Percentiles rank a stretch among this genome's conserved stretches.
These are phyloP conservation scores for Drosophila subquinaria DNA, from an alignment of 2,888 invertebrate species.

Conservation along the genomic window DNA sequence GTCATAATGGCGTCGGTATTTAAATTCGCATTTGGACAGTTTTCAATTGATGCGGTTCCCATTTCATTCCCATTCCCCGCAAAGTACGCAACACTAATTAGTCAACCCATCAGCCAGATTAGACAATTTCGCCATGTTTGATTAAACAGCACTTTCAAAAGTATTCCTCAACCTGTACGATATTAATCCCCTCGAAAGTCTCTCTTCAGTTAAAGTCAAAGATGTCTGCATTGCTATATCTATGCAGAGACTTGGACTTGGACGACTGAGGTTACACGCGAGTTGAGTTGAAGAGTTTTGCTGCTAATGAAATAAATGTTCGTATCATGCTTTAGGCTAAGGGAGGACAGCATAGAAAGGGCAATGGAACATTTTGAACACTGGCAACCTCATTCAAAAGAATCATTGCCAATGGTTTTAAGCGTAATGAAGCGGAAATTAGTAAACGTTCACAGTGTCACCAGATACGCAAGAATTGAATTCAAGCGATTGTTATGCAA, in stretches of 20 bases:
- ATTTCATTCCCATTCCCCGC: neutral
- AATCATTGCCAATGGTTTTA: conserved; percentile 78
- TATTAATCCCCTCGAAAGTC: neutral
- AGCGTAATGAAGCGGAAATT: conserved; percentile 81
- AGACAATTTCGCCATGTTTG: conserved; percentile 56
- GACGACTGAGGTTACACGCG: conserved; percentile 26
- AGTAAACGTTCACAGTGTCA: conserved; percentile 72
- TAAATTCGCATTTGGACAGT: conserved; percentile 69
- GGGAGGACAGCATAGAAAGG: neutral
- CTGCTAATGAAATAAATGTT: conserved; percentile 69
- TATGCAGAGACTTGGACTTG: conserved; percentile 7
- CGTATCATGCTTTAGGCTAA: conserved; percentile 18
- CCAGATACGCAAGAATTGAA: conserved; percentile 17
- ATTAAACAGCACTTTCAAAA: conserved; percentile 59
- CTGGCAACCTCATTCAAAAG: conserved; percentile 65
- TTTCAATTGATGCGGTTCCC: conserved; percentile 55
- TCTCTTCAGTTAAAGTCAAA: conserved; percentile 46
- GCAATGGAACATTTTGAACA: conserved; percentile 16
- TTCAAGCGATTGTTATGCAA: neutral
- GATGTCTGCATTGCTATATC: conserved; percentile 35
- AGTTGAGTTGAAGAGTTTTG: conserved; percentile 46
- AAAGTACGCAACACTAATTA: conserved; percentile 66
- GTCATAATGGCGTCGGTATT: conserved; percentile 75
- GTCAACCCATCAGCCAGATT: conserved; percentile 40
- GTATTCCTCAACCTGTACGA: neutral